Evolutionary conservation across 2,888 invertebrate species (phyloP).

Genomic region (Troglohyphantes excavatus): DNA sequence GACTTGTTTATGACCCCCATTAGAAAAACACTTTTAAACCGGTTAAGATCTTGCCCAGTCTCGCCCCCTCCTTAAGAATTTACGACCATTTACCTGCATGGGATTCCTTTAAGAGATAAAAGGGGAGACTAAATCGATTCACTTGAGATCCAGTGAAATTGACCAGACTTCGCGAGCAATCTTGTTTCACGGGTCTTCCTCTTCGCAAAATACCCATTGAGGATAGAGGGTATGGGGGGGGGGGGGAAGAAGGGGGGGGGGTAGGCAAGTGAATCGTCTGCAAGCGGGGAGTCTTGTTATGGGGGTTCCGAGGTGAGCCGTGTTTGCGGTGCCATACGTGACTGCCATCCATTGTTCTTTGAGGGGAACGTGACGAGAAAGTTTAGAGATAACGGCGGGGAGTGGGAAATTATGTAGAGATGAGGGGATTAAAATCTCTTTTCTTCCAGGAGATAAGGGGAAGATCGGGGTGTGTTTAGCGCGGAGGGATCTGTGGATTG

Average conservation of each 20-base stretch:
- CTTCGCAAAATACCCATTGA: background rate
- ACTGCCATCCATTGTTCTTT: constrained; percentile 37
- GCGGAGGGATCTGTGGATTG: background rate
- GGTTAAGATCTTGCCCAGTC: background rate
- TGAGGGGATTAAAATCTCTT: constrained; percentile 34
- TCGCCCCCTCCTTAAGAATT: background rate
- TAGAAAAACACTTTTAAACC: background rate
- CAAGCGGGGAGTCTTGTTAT: constrained; percentile 1
- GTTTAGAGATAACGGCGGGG: constrained; percentile 10
- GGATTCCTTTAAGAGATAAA: constrained; percentile 27
- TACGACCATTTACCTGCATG: background rate
- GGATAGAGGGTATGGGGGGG: background rate
- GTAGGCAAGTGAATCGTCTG: background rate
- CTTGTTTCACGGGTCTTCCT: background rate
- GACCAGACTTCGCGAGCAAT: constrained; percentile 12
- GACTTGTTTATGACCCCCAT: background rate
- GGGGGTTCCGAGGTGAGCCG: background rate
- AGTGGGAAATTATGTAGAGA: constrained; percentile 38
- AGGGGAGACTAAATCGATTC: background rate
- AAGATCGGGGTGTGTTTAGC: background rate
- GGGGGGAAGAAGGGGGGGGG: too few relatives aligned
- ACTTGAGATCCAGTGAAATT: background rate
- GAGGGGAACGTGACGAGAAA: constrained; percentile 17
- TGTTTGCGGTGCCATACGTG: constrained; percentile 43
- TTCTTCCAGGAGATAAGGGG: constrained; percentile 47